Evolutionary conservation across 1,140 invertebrate species (phyloP).

Genomic region (Rhagoletis pomonella): DNA sequence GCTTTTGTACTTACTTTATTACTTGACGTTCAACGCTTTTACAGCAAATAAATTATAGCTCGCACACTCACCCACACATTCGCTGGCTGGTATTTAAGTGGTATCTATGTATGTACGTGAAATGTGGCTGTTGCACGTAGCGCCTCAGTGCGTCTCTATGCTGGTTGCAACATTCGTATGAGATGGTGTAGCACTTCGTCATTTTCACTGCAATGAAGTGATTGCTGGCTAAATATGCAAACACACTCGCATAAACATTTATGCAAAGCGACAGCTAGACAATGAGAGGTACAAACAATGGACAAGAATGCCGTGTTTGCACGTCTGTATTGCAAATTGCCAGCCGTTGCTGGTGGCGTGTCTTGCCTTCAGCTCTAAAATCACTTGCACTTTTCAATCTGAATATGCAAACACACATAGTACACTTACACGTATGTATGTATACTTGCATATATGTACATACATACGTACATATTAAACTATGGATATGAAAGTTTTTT

Average conservation of each 20-base stretch:
- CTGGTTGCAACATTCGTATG: background rate
- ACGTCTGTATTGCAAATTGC: background rate
- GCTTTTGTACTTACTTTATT: constrained; percentile 42
- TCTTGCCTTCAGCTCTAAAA: background rate
- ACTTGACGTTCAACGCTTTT: constrained; percentile 50
- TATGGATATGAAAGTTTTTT: background rate
- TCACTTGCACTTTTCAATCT: constrained; percentile 16
- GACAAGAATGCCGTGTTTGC: constrained; percentile 1
- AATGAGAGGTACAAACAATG: constrained; percentile 39
- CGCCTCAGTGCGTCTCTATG: background rate
- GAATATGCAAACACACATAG: background rate
- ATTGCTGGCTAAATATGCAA: background rate
- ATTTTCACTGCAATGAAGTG: background rate
- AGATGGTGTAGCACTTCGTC: background rate
- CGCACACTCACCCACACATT: background rate
- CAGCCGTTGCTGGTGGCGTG: background rate
- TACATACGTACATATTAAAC: background rate
- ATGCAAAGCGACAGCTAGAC: constrained; percentile 14
- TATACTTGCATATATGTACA: background rate
- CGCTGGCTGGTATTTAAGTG: background rate
- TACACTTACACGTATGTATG: background rate
- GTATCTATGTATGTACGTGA: background rate
- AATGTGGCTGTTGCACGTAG: constrained; percentile 18
- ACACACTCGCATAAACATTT: background rate
- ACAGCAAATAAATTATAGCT: constrained; percentile 42